Base-by-base conservation (phyloP, 2,113 vertebrate species). In the Mormyrus lacerda region DNA sequence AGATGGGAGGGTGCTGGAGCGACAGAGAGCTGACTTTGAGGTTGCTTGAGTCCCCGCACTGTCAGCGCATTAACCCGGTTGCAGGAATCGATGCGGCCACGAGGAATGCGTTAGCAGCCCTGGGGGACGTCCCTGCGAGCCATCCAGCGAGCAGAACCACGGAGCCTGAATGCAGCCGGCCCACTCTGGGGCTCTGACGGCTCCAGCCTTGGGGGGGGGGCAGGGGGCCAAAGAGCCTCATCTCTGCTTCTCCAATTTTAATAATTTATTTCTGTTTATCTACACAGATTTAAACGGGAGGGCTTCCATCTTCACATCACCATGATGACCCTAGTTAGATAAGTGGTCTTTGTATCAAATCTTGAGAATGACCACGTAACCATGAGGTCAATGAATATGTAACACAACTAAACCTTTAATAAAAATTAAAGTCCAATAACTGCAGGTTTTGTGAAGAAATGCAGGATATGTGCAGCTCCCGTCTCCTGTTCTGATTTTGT, bases 51-150 rank as follows among this genome's bases (percentile, higher is more conserved):
- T 31, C 44, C 87, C 79, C 90, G 8, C 87, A 48, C 51, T 51
- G 65, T 55, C 85, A 61, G 8, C 47, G 39, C 69, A 87, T 87
- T 82, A 82, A n/a, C 21, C 87, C n/a, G 69, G 88, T 61, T 87
- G 11, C n/a, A 44, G 50, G 8, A 82, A 89, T 89, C 85, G 83
- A 90, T 61, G 31, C 44, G 69, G 85, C 51, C 42, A 9, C 83
- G 88, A 87, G 50, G 69, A 89, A 35, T 31, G 19, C 35, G 83
- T 69, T 73, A 73, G 47, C 24, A 9, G 17, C 2, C 50, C 84
- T 21, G 19, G 51, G 84, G 79, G 65, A 44, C 31, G 19, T 58
- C 4, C 53, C 4, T 42, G 65, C 7, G 13, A 27, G 55, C 53
- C 27, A 39, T 55, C 65, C 88, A 73, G 82, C 31, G 11, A 42